Evolutionary conservation across 1,140 invertebrate species (phyloP), one percentile per base, ranked within the genome.

Genomic region (Maconellicoccus hirsutus): DNA sequence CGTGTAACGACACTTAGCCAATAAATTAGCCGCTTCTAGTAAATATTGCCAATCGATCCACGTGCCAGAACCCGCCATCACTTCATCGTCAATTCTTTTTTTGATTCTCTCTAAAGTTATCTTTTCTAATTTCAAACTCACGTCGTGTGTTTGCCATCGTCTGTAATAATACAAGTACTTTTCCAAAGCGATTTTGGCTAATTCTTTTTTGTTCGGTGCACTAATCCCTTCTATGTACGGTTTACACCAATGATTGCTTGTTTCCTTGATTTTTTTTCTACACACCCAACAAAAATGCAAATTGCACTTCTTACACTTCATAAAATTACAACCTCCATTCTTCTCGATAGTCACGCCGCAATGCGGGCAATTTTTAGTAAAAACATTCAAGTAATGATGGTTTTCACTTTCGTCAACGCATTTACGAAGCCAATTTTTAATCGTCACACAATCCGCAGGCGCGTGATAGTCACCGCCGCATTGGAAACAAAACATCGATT

Each of bases 1-100:
- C 1, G 97, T 98, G 78, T 99, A 98, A 73, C 98, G 87, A 80
- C 96, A 99, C 78, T 96, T 94, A 70, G 96, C 96, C 66, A 99
- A 82, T 25, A 99, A 82, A 33, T 86, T 84, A 26, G 96, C 95
- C 33, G 96, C 93, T 78, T 93, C 91, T 75, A 96, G 90, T 19
- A 99, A 84, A 83, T 98, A 98, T 80, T 99, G 97, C 98, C 98
- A 99, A 81, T 99, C 98, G 75, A 99, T 99, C 96, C 97, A 99
- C 1, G 98, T 99, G 3, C 97, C 97, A 77, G 93, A 89, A 63
- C 93, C 86, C 71, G 88, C 87, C 90, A 92, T 92, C 0, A 96
- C 95, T 85, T 98, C 97, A 72, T 92, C 86, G 79, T 98, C 92
- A 61, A 99, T 98, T 61, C 94, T 86, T 73, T 89, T 85, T 77